These are phyloP conservation scores for Rhyacichthys aspro DNA, from an alignment of 2,797 vertebrate species.

Conservation along the genomic window DNA sequence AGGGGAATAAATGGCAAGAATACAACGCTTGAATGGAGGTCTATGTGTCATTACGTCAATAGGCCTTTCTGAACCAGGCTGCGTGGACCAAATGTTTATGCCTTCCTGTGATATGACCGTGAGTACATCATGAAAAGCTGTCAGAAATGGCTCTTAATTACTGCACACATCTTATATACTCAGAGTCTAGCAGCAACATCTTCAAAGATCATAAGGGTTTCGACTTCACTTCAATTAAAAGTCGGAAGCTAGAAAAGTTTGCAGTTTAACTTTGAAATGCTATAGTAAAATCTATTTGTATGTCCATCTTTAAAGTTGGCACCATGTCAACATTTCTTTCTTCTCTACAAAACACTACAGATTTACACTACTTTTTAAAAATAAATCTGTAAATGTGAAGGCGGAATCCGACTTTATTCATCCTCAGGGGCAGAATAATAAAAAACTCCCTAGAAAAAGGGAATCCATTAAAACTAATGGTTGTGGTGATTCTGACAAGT, in stretches of 20 bases:
- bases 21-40: conserved; percentile 26
- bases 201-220: too few species aligned
- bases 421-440: conserved; percentile 1
- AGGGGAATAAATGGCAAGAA: conserved; percentile 19
- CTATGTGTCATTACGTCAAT: conserved; percentile 30
- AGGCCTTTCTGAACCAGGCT: conserved; percentile 18
- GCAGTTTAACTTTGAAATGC: too few species aligned
- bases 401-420: conserved; percentile 4
- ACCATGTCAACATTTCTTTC: neutral
- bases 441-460: neutral
- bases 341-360: neutral
- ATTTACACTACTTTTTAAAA: neutral
- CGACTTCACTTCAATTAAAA: too few species aligned
- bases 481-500: neutral
- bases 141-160: conserved; percentile 25
- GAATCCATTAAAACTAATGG: conserved; percentile 4
- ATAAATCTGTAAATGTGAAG: neutral
- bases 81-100: conserved; percentile 15
- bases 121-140: conserved; percentile 12
- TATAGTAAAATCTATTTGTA: too few species aligned
- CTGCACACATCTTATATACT: too few species aligned
- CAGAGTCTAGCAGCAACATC: too few species aligned
- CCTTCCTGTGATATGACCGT: conserved; percentile 2
- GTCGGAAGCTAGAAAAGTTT: too few species aligned
- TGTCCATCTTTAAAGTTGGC: neutral